Conservation (phyloP, 2,113 vertebrate species). For the Pollimyrus isidori region DNA sequence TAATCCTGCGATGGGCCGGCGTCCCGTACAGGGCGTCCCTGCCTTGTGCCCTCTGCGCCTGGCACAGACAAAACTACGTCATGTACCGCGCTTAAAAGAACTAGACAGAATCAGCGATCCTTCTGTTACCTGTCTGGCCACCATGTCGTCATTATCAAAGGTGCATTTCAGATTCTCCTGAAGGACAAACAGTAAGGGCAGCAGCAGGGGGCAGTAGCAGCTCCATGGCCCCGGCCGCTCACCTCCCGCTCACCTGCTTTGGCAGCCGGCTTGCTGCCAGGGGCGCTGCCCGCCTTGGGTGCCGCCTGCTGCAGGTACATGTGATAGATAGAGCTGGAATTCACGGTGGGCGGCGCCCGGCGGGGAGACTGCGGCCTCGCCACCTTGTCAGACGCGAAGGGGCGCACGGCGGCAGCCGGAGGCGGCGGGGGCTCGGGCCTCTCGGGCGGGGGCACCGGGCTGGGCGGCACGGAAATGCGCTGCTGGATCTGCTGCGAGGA, state of each 20-base stretch:
- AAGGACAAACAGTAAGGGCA: neutral
- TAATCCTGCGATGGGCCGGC: neutral
- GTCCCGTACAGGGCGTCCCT: neutral
- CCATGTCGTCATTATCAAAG: neutral
- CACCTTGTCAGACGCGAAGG: conserved; percentile 86
- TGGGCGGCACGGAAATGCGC: conserved; percentile 92
- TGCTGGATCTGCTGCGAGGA: conserved; percentile 95
- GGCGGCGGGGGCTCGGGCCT: conserved; percentile 80
- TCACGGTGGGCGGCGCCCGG: conserved; percentile 90
- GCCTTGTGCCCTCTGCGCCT: neutral
- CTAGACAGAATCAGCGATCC: neutral
- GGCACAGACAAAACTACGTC: neutral
- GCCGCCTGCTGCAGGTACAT: conserved; percentile 94
- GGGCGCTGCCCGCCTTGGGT: conserved; percentile 84
- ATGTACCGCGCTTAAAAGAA: neutral
- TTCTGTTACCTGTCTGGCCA: neutral
- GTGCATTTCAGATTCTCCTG: neutral
- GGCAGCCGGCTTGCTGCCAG: conserved; percentile 65
- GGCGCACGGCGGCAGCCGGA: conserved; percentile 85
- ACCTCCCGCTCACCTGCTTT: conserved; percentile 82
- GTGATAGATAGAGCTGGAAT: conserved; percentile 98
- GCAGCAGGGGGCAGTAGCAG: neutral
- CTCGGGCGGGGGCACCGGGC: conserved; percentile 75
- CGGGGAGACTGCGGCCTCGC: conserved; percentile 93
- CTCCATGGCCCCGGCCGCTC: neutral